These are phyloP conservation scores for Myripristis murdjan DNA, from an alignment of 2,797 vertebrate genomes.

Conservation along the genomic window DNA sequence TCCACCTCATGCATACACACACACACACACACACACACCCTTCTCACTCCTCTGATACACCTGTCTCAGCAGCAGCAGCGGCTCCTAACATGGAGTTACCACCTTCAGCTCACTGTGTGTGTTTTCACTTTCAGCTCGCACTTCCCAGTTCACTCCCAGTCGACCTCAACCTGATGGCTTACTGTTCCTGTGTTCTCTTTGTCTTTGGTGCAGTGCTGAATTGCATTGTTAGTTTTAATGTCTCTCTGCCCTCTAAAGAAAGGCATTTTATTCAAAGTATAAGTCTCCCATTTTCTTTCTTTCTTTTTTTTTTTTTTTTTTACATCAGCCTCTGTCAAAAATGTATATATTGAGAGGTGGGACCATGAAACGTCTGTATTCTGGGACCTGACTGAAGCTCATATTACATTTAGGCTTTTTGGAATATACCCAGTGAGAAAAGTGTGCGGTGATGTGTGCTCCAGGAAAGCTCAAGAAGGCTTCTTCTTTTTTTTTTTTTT, in stretches of 20 bases:
- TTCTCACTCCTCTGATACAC: constrained; percentile 21
- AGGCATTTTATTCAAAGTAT: constrained; percentile 42
- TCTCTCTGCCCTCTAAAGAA: constrained; percentile 37
- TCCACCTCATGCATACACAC: constrained; percentile 41
- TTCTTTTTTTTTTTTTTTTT: too few relatives aligned
- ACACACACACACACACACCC: too few relatives aligned
- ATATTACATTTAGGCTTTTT: background rate
- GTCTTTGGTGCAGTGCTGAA: constrained; percentile 52
- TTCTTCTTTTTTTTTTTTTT: too few relatives aligned
- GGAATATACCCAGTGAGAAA: background rate
- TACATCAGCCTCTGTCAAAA: constrained; percentile 16
- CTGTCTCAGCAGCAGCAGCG: background rate
- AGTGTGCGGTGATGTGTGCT: too few relatives aligned
- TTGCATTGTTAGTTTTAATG: constrained; percentile 55
- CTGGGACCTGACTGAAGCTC: background rate
- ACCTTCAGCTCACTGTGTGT: constrained; percentile 37
- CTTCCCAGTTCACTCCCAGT: constrained; percentile 15
- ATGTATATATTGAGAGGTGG: background rate
- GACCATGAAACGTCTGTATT: background rate
- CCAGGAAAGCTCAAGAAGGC: background rate
- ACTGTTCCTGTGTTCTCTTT: constrained; percentile 49
- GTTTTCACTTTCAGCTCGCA: constrained; percentile 34
- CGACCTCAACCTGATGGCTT: constrained; percentile 59
- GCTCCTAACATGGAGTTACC: constrained; percentile 18
- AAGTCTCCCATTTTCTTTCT: constrained; percentile 31